Percentiles rank a stretch among this genome's conserved stretches.
These are phyloP conservation scores for Puntigrus tetrazona DNA, from an alignment of 2,113 vertebrate genomes.

Conservation along the genomic window DNA sequence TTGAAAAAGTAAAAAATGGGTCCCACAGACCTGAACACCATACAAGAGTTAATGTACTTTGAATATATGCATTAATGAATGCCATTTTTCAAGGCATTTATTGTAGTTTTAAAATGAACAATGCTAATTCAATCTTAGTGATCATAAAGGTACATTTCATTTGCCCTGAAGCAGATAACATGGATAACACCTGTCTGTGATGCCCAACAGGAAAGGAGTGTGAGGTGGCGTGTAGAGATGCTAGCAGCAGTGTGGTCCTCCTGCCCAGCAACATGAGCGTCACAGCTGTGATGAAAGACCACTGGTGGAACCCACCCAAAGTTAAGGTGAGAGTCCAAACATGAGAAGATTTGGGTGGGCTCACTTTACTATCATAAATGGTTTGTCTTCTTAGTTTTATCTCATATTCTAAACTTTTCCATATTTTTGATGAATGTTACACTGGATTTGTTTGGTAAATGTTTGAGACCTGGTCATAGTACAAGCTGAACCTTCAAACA, in stretches of 20 bases:
- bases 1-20: too few relatives aligned
- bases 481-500: conserved; percentile 21
- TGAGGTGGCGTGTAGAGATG: conserved; percentile 84
- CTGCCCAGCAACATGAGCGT: conserved; percentile 85
- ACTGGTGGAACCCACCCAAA: conserved; percentile 93
- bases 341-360: conserved; percentile 16
- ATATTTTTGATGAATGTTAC: neutral
- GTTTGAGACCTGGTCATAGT: conserved; percentile 17
- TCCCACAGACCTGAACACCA: too few relatives aligned
- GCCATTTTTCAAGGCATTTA: too few relatives aligned
- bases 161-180: neutral
- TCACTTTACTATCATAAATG: neutral
- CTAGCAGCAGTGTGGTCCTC: conserved; percentile 87
- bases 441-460: conserved; percentile 14
- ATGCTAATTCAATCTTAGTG: neutral
- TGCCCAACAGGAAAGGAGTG: conserved; percentile 84
- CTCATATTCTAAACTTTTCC: neutral
- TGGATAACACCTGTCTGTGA: conserved; percentile 6
- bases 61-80: too few relatives aligned
- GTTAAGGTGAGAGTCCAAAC: conserved; percentile 75
- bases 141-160: neutral
- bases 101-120: too few relatives aligned
- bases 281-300: conserved; percentile 77
- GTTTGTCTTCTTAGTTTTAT: conserved; percentile 16
- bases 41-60: too few relatives aligned